Evolutionary conservation across 2,888 invertebrate species (phyloP).

Genomic region (Polia nebulosa): DNA sequence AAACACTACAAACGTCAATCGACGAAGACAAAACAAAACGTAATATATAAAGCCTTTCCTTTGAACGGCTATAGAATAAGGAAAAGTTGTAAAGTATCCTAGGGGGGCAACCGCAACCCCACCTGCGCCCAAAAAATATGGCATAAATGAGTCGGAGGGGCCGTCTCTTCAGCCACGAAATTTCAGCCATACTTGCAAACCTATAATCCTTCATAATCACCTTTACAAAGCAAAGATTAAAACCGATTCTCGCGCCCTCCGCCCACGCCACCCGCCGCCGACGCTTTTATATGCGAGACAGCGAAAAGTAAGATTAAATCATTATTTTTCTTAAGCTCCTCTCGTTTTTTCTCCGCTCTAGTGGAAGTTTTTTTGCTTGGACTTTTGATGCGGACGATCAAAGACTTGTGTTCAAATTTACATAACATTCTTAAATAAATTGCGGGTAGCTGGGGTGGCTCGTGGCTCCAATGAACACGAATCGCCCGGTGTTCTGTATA

Average conservation of each 20-base stretch:
- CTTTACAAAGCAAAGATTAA: conserved; percentile 92
- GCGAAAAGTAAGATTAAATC: conserved; percentile 91
- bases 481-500: conserved; percentile 76
- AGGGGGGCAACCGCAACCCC: conserved; percentile 87
- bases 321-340: conserved; percentile 91
- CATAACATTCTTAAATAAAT: conserved; percentile 91
- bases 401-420: conserved; percentile 91
- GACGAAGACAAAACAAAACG: conserved; percentile 82
- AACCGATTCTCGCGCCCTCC: conserved; percentile 89
- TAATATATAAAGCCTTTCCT: conserved; percentile 86
- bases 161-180: conserved; percentile 86
- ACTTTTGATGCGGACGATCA: conserved; percentile 91
- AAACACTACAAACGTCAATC: conserved; percentile 74
- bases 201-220: conserved; percentile 92
- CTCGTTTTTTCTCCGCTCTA: conserved; percentile 87
- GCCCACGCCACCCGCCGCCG: conserved; percentile 73
- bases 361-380: conserved; percentile 89
- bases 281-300: conserved; percentile 90
- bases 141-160: conserved; percentile 85
- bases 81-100: conserved; percentile 87
- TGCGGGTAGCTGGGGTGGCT: conserved; percentile 81
- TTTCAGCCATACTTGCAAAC: conserved; percentile 91
- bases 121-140: conserved; percentile 87
- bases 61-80: conserved; percentile 86
- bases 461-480: conserved; percentile 77